Conservation (phyloP, 2,888 invertebrate species). For the Heliconius erato region DNA sequence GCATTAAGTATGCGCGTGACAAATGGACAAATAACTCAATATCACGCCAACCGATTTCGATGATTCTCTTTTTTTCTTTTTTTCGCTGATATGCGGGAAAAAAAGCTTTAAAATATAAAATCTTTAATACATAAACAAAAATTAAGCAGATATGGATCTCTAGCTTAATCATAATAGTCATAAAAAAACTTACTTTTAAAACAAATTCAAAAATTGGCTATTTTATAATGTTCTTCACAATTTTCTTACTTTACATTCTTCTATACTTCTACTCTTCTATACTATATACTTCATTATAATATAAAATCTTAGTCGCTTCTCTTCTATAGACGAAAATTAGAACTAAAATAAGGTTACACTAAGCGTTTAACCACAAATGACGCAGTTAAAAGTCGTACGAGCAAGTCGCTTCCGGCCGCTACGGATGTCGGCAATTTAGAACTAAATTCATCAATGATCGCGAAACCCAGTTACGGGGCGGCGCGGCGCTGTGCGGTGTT, state of each 20-base stretch:
- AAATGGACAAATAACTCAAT: no score
- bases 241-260: not conserved
- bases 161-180: not conserved
- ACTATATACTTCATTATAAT: not conserved
- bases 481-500: constrained; percentile 4
- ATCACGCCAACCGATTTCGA: no score
- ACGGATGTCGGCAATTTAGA: constrained; percentile 75
- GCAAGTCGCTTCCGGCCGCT: constrained; percentile 61
- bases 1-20: no score
- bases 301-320: not conserved
- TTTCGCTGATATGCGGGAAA: no score
- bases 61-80: no score
- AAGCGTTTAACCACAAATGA: constrained; percentile 38
- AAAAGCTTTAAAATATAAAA: not conserved
- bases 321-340: not conserved
- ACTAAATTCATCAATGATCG: constrained; percentile 68
- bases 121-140: not conserved
- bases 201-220: no score
- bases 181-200: no score
- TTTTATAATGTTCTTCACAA: not conserved
- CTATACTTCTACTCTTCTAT: no score
- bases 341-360: constrained; percentile 16
- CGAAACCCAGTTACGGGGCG: constrained; percentile 52
- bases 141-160: not conserved
- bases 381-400: constrained; percentile 67